Base-by-base conservation (phyloP, 1,140 invertebrate genomes). In the Microplitis mediator region DNA sequence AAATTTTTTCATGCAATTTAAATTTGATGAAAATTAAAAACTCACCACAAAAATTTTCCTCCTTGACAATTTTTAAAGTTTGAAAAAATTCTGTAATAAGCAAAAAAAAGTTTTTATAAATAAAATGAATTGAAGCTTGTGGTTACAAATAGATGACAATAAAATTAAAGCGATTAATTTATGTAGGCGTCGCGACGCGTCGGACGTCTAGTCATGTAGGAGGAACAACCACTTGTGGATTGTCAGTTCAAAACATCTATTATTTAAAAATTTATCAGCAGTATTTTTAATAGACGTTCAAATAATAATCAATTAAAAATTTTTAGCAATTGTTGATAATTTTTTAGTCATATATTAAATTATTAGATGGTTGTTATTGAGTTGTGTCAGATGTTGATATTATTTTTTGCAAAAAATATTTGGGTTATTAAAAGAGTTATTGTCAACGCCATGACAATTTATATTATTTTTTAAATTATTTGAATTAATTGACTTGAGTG, bases 211-310 rank as follows among this genome's bases (percentile, higher is more conserved):
- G 39, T 71, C 56, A 61, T 61, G 51, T 60, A 69, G 63, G 74
- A 67, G 58, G 75, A 45, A 11, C 81, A 82, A 84, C 82, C 82
- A 84, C 82, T 84, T 84, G 82, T 84, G 80, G 82, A 82, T 80
- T 68, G 56, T 54, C 61, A 39, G 14, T 61, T 62, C 60, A 62
- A 35, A n/a, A 35, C 34, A 62, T 9, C 13, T 5, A 62, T 32
- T 14, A 62, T 35, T 9, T n/a, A 36, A 35, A 35, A 36, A 11
- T 5, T 35, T 32, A 23, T 23, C 23, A 13, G 34, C n/a, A 3
- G 6, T 62, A 4, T 31, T 32, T 31, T 9, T 5, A 13, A 60
- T 31, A 31, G 31, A 3, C 31, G 31, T 8, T 0, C 23, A 23
- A 23, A 23, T 23, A 32, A 8, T 31, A 31, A 60, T 34, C 13